Base-by-base conservation (phyloP, 2,888 invertebrate species). In the Heteromyza rotundicornis region DNA sequence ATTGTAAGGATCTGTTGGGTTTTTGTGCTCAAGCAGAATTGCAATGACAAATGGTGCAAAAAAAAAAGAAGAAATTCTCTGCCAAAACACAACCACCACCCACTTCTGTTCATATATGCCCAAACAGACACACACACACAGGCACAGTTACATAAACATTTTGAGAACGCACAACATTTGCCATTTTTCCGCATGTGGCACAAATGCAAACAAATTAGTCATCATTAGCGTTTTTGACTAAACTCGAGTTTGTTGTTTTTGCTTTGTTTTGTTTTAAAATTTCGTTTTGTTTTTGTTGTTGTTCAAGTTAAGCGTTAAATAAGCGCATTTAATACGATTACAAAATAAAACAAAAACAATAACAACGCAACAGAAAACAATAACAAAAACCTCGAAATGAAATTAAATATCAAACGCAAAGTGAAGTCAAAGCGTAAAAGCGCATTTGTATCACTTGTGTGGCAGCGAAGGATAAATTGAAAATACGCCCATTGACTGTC, bases 301-400 rank as follows among this genome's bases (percentile, higher is more conserved):
- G 47, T 20, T 47, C 7, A 19, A 74, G 73, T 76, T 76, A 79
- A 78, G 71, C 77, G 78, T 78, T 76, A 79, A 78, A 78, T 77
- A 78, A 78, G 79, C 77, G 78, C 71, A 78, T 69, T 78, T 79
- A 78, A 78, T 78, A 74, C 75, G 78, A 78, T 78, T 78, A 79
- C 72, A 73, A 71, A 66, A 68, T 59, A 50, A 61, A 55, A 55
- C 61, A 35, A 69, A 60, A 63, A 62, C 62, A 69, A 56, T 59
- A 63, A 59, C 61, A 59, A 55, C 62, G 57, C 55, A 17, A 27
- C 22, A 35, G 57, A 59, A 55, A 35, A 52, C 22, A 57, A 57
- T 51, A 63, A 53, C 59, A 56, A 50, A 16, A 10, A n/a, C 8
- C 10, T 40, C 3, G 57, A 68, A 66, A 60, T 63, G 68, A 68